Evolutionary conservation across 2,888 invertebrate species (phyloP), one percentile per base, ranked within the genome.

Genomic region (Epinotia ramella): DNA sequence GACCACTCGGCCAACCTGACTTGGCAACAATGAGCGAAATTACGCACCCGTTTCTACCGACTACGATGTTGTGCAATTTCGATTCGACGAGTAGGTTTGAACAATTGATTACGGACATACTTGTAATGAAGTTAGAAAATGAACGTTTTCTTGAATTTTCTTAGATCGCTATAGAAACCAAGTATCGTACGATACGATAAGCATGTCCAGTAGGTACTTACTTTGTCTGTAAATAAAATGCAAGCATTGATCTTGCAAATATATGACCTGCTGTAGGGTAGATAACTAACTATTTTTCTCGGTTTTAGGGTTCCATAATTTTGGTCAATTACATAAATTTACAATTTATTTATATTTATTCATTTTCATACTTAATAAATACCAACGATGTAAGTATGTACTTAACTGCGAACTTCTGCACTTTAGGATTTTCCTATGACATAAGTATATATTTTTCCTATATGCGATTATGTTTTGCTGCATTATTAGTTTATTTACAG

Each of bases 1-100:
- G 96, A 96, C 96, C 96, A 96, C 96, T 96, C 96, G 96, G 96
- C 96, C 96, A 96, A 96, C 95, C 96, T 96, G 96, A 96, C 96
- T 83, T 82, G 64, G 78, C 79, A 20, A 77, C 66, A 0, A 0
- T 0, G 0, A 13, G 0, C 49, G 78, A 88, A 89, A 84, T 85
- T 82, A 33, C 20, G 67, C 24, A 28, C n/a, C 12, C 0, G 0
- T 1, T 66, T 44, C 18, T 13, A 53, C 60, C 13, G 24, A 13
- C 53, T 44, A 7, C 44, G 33, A 57, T 40, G 40, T 60, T 24
- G 46, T 60, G 44, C 24, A 60, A 69, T 69, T 40, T 46, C 7
- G 53, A 33, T 0, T 49, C 16, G 5, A 60, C 13, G 16, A 28
- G 5, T 40, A 12, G 12, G 59, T 59, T 16, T 13, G 16, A 16